phyloP scores from a whole-genome alignment of 2,888 invertebrate genomes.

The Yponomeuta cagnagella region DNA sequence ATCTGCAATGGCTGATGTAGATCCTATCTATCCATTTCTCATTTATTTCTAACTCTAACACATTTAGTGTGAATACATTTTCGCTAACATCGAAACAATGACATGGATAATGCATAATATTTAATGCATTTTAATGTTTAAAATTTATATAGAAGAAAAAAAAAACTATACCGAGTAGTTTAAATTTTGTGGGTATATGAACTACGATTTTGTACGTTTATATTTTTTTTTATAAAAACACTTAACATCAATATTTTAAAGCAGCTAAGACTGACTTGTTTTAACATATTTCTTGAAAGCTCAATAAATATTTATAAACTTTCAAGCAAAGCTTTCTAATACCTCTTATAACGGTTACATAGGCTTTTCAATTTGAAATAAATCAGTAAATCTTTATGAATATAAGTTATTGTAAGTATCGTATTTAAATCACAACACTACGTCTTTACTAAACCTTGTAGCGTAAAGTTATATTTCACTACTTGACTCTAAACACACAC shows the following conservation, averaged over 20 bases:
- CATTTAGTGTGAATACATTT: constrained; percentile 21
- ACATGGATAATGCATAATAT: not conserved
- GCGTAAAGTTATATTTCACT: not conserved
- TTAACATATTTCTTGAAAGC: no score
- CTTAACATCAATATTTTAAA: constrained; percentile 26
- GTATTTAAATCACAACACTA: constrained; percentile 20
- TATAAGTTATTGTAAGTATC: not conserved
- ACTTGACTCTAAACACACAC: not conserved
- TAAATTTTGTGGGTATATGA: constrained; percentile 61
- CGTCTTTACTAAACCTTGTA: constrained; percentile 7
- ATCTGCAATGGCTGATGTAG: constrained; percentile 69
- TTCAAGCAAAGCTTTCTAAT: no score
- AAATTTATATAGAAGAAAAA: constrained; percentile 20
- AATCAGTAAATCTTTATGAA: no score
- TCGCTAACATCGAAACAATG: constrained; percentile 26
- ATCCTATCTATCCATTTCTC: constrained; percentile 49
- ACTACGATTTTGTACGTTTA: constrained; percentile 39
- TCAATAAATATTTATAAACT: no score
- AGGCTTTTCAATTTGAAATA: no score
- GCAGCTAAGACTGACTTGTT: not conserved
- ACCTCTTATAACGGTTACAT: no score
- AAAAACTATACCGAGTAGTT: constrained; percentile 22
- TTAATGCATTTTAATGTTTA: not conserved
- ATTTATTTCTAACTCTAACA: constrained; percentile 36
- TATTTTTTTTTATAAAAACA: constrained; percentile 62